Conservation (phyloP, 2,888 invertebrate species). For the Tipula lateralis region DNA sequence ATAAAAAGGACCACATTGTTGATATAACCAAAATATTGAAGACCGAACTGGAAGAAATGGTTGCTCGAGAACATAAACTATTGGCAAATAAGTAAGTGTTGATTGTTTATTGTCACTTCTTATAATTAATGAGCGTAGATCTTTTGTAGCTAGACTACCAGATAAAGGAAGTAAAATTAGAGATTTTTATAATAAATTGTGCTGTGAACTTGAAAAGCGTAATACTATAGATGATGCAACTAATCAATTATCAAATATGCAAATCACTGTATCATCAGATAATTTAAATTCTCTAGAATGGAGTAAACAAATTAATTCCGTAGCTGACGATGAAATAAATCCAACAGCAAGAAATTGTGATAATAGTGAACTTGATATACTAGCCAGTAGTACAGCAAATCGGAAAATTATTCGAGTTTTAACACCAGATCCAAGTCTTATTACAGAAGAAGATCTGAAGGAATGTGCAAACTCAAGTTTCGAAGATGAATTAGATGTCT, state of each 20-base stretch:
- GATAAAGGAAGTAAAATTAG: conserved; percentile 32
- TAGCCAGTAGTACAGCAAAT: conserved; percentile 26
- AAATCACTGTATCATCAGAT: conserved; percentile 20
- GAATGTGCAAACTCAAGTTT: background rate
- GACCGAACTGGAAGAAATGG: conserved; percentile 43
- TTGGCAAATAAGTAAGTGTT: conserved; percentile 43
- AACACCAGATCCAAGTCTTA: conserved; percentile 26
- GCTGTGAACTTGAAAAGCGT: background rate
- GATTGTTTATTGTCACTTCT: background rate
- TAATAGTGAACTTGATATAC: background rate
- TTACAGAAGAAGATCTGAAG: conserved; percentile 26
- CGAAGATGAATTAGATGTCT: background rate
- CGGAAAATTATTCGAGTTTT: conserved; percentile 21
- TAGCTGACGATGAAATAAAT: conserved; percentile 26
- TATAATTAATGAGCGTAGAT: background rate
- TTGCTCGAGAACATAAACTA: conserved; percentile 43
- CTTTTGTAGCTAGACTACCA: conserved; percentile 25
- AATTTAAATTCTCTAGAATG: conserved; percentile 31
- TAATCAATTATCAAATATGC: conserved; percentile 27
- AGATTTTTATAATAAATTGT: conserved; percentile 26
- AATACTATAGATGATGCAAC: conserved; percentile 28
- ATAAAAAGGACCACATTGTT: background rate
- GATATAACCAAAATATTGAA: conserved; percentile 39
- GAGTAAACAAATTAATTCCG: background rate
- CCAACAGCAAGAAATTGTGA: background rate